Evolutionary conservation across 1,140 invertebrate genomes (phyloP), one percentile per base, ranked within the genome.

Genomic region (Drosophila watanabei): DNA sequence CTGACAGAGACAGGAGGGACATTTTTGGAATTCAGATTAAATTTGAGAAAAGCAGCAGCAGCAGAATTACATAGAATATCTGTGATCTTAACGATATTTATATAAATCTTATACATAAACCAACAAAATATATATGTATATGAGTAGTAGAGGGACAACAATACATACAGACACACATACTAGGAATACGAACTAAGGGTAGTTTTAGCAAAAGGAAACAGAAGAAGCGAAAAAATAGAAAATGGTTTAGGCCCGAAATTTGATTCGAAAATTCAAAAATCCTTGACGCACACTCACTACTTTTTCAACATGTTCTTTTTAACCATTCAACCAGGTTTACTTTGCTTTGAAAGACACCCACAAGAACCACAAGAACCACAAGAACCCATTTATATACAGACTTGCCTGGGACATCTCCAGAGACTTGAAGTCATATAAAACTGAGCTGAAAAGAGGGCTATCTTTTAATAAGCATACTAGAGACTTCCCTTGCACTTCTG

Each of bases 11-110:
- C 51, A 56, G 52, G 33, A 56, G 45, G 37, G 24, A 62, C 64
- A 60, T 73, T 73, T 75, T 75, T 73, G 45, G 70, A 72, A 72
- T 73, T 73, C 70, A 72, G 46, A 73, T 30, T 37, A 72, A 73
- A 73, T 37, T 70, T 56, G 68, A 71, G n/a, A 68, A 52, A 62
- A 75, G 56, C 54, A 77, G 41, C 52, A 80, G 79, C 81, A 91
- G 76, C 88, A 91, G 83, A 88, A 88, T 84, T 84, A 92, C 81
- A 93, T 92, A 93, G 86, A 92, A 93, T 92, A 93, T 93, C 92
- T 93, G 92, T 93, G 92, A 93, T 93, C 92, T 93, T 92, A 91
- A 89, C 78, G 89, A 93, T 92, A 93, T 92, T 92, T 89, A 91
- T 68, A 76, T 78, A 78, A 78, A 78, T 39, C 76, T 64, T 82